phyloP scores from a whole-genome alignment of 2,113 vertebrate genomes.

The Hyperopisus bebe region DNA sequence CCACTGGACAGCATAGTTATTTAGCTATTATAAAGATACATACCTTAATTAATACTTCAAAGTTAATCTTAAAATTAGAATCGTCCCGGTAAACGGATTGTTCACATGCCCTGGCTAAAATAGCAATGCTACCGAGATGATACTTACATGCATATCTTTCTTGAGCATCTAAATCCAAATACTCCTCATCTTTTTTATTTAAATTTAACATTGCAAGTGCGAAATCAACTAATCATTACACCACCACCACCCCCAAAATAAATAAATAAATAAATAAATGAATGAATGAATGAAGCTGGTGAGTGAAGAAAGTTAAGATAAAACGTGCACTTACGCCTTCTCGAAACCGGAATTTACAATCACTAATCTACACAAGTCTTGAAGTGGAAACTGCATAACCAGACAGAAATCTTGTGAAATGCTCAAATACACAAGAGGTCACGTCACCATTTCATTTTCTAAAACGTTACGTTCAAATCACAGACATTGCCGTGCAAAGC shows the following conservation, averaged over 20 bases:
- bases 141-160: too few relatives aligned
- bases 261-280: neutral
- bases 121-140: neutral
- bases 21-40: too few relatives aligned
- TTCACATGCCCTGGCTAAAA: neutral
- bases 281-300: neutral
- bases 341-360: neutral
- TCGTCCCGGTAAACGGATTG: neutral
- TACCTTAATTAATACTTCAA: neutral
- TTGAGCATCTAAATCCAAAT: too few relatives aligned
- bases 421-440: neutral
- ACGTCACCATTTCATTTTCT: neutral
- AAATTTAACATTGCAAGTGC: neutral
- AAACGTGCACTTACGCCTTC: neutral
- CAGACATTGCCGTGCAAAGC: neutral
- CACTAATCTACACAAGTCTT: neutral
- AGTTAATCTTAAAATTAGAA: neutral
- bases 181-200: neutral
- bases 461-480: neutral
- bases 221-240: neutral
- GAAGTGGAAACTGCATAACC: neutral
- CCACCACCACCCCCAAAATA: too few relatives aligned
- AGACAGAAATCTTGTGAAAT: neutral
- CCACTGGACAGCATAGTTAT: neutral
- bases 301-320: neutral